Base-by-base conservation (phyloP, 2,113 vertebrate genomes). In the Macquaria ambigua region DNA sequence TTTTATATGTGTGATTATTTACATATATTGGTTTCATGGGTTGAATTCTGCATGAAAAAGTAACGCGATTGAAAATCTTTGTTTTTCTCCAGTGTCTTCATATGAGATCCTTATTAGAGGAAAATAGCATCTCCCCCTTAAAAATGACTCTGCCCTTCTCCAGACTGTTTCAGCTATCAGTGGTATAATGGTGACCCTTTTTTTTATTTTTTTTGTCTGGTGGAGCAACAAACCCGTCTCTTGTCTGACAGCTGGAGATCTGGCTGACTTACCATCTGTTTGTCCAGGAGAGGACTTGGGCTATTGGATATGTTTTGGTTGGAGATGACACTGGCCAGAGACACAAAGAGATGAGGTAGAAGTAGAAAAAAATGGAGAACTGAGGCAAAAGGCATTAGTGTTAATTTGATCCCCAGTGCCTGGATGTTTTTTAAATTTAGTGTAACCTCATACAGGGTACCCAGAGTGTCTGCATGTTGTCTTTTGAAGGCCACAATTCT, bases 241-340 rank as follows among this genome's bases (percentile, higher is more conserved):
- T 6, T 1, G 31, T 82, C 66, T 81, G 86, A 88, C 86, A 91
- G 86, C 91, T 84, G 88, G 78, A 85, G 84, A 70, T 82, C 69
- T 67, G 75, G 74, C 67, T 67, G 77, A 61, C 43, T 82, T 52
- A 55, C 81, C 56, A 43, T 88, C 63, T 91, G 85, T 93, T 92
- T 89, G 87, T 90, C 83, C 80, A 85, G 82, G 66, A 82, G 62
- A 62, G 61, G 46, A 10, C 46, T 64, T 2, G 2, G 53, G 76
- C 28, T 70, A 87, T 16, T 50, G 79, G 89, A 85, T 90, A 61
- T 90, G 88, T 88, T 93, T 87, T 79, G 81, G 31, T 90, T 85
- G 77, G 59, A 74, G 85, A 83, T 87, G 90, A 88, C 80, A 82
- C 56, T 20, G 43, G 8, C 56, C 88, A 85, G 88, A 84, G 68